phyloP scores from a whole-genome alignment of 2,797 vertebrate genomes.

The Phrynocephalus guinanensis region DNA sequence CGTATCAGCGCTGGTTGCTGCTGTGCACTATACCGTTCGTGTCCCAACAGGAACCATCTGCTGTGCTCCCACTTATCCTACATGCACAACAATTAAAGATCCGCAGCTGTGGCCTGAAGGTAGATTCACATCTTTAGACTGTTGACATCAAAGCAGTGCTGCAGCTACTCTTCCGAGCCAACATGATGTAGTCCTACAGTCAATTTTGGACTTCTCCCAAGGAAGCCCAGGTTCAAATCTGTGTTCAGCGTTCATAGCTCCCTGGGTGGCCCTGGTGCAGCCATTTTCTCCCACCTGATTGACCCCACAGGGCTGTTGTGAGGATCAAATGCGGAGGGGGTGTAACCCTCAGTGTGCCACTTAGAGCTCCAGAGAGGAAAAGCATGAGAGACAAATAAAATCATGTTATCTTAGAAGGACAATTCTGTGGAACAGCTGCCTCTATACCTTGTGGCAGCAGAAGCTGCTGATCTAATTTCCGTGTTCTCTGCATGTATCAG shows the following conservation, averaged over 20 bases:
- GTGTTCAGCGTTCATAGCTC: background rate
- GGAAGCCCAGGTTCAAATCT: background rate
- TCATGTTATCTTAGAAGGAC: background rate
- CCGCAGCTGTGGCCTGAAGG: constrained; percentile 34
- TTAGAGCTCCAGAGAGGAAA: background rate
- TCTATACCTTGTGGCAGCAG: background rate
- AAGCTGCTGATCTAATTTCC: background rate
- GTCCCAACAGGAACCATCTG: constrained; percentile 26
- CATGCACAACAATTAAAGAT: constrained; percentile 41
- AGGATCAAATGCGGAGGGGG: background rate
- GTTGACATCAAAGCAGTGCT: constrained; percentile 27
- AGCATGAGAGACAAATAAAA: background rate
- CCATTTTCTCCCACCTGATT: background rate
- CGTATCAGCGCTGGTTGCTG: background rate
- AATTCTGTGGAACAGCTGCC: background rate
- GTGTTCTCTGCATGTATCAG: background rate
- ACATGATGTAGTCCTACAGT: background rate
- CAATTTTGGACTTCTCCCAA: constrained; percentile 9
- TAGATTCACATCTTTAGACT: constrained; percentile 33
- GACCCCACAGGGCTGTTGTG: background rate
- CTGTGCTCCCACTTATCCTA: constrained; percentile 19
- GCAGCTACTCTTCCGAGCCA: background rate
- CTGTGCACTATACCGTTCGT: background rate
- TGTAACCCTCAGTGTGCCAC: background rate
- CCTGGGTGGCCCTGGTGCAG: background rate